Evolutionary conservation across 2,797 vertebrate genomes (phyloP).

Genomic region (Oryzias sinensis): DNA sequence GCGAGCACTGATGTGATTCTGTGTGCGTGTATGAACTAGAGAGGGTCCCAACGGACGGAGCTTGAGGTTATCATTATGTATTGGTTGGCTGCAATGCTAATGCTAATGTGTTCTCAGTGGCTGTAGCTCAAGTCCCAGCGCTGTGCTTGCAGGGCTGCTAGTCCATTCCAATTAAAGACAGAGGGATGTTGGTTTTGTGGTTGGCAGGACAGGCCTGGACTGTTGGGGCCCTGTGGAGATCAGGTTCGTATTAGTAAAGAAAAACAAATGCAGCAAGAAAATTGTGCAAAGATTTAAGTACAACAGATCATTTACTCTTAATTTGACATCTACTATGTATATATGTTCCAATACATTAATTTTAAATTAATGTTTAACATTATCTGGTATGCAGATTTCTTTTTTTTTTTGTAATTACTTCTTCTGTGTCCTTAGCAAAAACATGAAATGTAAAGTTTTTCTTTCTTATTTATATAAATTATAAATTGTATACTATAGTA

Average conservation of each 20-base stretch:
- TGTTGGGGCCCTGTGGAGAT: slow-evolving; percentile 50
- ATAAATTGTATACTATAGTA: too few species aligned
- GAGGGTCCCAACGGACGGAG: slow-evolving; percentile 61
- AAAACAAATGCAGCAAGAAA: slow-evolving; percentile 52
- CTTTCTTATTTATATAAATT: too few species aligned
- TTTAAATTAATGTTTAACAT: too few species aligned
- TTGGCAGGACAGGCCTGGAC: slow-evolving; percentile 55
- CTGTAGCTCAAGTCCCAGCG: slow-evolving; percentile 49
- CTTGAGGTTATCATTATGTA: slow-evolving; percentile 75
- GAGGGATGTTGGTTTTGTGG: slow-evolving; percentile 57
- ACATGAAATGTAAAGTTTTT: too few species aligned
- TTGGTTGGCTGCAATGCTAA: slow-evolving; percentile 71
- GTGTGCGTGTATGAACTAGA: slow-evolving; percentile 30
- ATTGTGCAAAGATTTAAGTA: slow-evolving; percentile 50
- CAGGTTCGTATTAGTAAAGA: slow-evolving; percentile 52
- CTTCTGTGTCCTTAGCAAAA: too few species aligned
- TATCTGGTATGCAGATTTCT: too few species aligned
- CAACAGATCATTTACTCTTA: slow-evolving; percentile 33
- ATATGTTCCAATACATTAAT: background rate
- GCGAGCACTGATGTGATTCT: slow-evolving; percentile 30
- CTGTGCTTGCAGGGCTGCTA: slow-evolving; percentile 54
- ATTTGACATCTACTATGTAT: slow-evolving; percentile 33
- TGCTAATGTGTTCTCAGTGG: slow-evolving; percentile 68
- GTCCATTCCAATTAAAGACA: slow-evolving; percentile 72
- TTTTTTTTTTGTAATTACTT: too few species aligned